Evolutionary conservation across 1,140 invertebrate genomes (phyloP), one percentile per base, ranked within the genome.

Genomic region (Steinernema khuongi): DNA sequence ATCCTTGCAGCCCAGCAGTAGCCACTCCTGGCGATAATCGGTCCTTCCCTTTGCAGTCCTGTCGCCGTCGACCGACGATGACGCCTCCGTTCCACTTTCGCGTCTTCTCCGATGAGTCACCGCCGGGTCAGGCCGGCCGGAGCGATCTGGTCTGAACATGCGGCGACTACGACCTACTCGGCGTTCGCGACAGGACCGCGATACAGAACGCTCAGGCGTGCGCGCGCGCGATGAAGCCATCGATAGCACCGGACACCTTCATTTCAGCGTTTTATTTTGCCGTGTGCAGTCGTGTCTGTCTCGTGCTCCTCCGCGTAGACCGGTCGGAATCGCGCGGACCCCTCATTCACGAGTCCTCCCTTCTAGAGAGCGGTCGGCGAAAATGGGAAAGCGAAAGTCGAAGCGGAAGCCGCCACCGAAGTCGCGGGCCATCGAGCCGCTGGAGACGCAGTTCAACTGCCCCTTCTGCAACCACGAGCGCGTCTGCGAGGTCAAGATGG

Each of bases 381-480:
- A 75, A 82, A 96, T 99, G 96, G 96, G 94, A 79, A 90, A 95
- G 77, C 89, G 94, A 67, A 98, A 97, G 88, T 97, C 95, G 79
- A 96, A 97, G 87, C 90, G 93, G 82, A 97, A 97, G 87, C 94
- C 96, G 17, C 94, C 95, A 11, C 90, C 94, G 31, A 98, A 96
- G 86, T 88, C 91, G 78, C 97, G 97, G 88, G 91, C 91, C 2
- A 94, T 97, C 80, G 90, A 94, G 84, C 93, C 96, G 0, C 86
- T 99, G 31, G 96, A 98, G 83, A 92, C 91, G 67, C 91, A 94
- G 83, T 99, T 99, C 85, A 98, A 98, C 86, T 99, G 97, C 85
- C 97, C 96, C 2, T 99, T 99, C 88, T 99, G 97, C 86, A 99
- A 99, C 87, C 96, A 99, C 85, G 96, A 99, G 87, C 95, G 94